These are phyloP conservation scores for Himalopsyche anomala DNA, from an alignment of 2,888 invertebrate genomes.

Conservation along the genomic window DNA sequence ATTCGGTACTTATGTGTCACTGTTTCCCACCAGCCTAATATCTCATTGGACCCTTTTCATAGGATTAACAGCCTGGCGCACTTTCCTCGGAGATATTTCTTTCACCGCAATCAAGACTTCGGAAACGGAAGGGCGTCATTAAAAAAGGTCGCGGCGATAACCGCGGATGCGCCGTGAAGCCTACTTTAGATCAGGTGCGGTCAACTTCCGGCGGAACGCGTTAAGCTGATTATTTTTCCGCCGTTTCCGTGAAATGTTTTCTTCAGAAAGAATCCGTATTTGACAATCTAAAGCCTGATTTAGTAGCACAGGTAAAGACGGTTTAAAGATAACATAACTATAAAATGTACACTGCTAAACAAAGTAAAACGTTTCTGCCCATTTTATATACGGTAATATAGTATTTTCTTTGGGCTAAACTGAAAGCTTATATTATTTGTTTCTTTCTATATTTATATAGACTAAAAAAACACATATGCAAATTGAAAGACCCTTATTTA, in stretches of 20 bases:
- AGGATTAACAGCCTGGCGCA: background rate
- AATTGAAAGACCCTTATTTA: too few species aligned
- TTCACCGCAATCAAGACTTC: constrained; percentile 34
- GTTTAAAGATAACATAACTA: too few species aligned
- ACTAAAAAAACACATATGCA: too few species aligned
- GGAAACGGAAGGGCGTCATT: constrained; percentile 43
- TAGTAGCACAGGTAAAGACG: background rate
- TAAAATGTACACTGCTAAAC: too few species aligned
- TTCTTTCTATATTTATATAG: too few species aligned
- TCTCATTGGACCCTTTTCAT: constrained; percentile 1
- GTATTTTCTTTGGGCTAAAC: too few species aligned
- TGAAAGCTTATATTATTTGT: too few species aligned
- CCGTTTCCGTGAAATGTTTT: background rate
- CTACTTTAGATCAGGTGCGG: constrained; percentile 27
- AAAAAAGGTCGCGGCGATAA: constrained; percentile 27
- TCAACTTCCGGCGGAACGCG: constrained; percentile 26
- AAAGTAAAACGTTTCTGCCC: too few species aligned
- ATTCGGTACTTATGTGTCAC: constrained; percentile 8
- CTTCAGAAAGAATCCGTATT: background rate
- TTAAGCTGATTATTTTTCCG: constrained; percentile 30
- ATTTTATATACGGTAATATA: too few species aligned
- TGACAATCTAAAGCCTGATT: background rate
- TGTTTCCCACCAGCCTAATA: background rate
- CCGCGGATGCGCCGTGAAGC: constrained; percentile 22
- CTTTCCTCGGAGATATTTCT: constrained; percentile 9